Evolutionary conservation across 2,113 vertebrate genomes (phyloP), one percentile per base, ranked within the genome.

Genomic region (Pseudonaja textilis): DNA sequence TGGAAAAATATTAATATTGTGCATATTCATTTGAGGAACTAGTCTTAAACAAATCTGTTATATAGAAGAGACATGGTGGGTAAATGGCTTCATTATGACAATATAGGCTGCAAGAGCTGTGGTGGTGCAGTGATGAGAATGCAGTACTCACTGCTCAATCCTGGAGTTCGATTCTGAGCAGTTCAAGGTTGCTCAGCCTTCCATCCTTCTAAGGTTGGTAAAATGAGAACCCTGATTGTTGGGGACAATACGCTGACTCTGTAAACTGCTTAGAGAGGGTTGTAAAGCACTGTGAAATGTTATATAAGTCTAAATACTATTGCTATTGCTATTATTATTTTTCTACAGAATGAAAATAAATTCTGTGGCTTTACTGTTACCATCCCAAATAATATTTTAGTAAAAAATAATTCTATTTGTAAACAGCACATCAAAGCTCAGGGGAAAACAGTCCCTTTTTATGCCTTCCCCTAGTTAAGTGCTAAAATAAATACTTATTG

Each of bases 401-500:
- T 42, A 9, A 34, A 34, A 52, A 14, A 81, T 39, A 91, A 90
- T 61, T 39, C 1, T 85, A 29, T 92, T 69, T 92, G 86, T 42
- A 74, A 88, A 69, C 85, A 92, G 22, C 56, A 88, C 12, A 26
- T 86, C 9, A 86, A 26, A 57, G 39, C 55, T 57, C 25, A 52
- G 55, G 34, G 54, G 23, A 29, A 23, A 59, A n/a, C 20, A 54
- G 52, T 85, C 81, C 61, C 2, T 57, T 39, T 91, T 91, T 87
- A 52, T 52, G 56, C 52, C 29, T 87, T 64, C 5, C 45, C 85
- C 56, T 64, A 64, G 85, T 91, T 87, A 87, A 87, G 56, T 64
- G 85, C 85, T 50, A 87, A 91, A 91, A 91, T 91, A 86, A 87
- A 91, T 91, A 91, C 90, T 87, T 91, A 87, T 87, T 91, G 55